Conservation (phyloP, 2,888 invertebrate genomes). For the Criorhina ranunculi region DNA sequence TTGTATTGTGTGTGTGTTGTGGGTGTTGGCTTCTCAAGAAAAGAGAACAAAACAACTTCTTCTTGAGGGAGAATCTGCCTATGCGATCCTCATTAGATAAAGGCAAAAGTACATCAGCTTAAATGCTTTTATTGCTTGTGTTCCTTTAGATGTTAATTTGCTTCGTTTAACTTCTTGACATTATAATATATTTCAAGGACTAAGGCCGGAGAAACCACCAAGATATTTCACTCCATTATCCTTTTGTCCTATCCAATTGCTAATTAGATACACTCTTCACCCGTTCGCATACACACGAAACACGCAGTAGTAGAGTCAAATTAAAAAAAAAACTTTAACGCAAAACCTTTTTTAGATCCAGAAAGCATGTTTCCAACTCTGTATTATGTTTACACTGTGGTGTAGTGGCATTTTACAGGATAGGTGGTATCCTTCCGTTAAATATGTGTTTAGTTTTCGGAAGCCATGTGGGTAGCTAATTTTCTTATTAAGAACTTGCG, state of each 20-base stretch:
- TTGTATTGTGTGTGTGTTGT: slow-evolving; percentile 2
- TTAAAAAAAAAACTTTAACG: slow-evolving; percentile 33
- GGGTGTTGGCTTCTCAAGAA: not conserved
- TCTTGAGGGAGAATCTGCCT: slow-evolving; percentile 34
- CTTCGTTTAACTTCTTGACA: slow-evolving; percentile 70
- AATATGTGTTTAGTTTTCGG: not conserved
- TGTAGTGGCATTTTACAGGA: not conserved
- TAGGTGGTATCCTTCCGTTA: not conserved
- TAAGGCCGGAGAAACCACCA: slow-evolving; percentile 47
- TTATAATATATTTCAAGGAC: slow-evolving; percentile 51
- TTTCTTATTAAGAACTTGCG: too few relatives aligned
- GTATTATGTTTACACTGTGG: slow-evolving; percentile 9
- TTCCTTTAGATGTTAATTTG: slow-evolving; percentile 69
- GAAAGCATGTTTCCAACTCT: slow-evolving; percentile 5
- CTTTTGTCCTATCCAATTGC: slow-evolving; percentile 55
- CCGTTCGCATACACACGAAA: slow-evolving; percentile 27
- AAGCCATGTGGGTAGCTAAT: too few relatives aligned
- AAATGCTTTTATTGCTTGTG: slow-evolving; percentile 69
- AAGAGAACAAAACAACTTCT: slow-evolving; percentile 15
- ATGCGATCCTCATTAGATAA: slow-evolving; percentile 49
- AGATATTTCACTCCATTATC: slow-evolving; percentile 71
- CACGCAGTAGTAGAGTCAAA: slow-evolving; percentile 6
- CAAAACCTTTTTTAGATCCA: slow-evolving; percentile 27
- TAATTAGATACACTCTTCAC: slow-evolving; percentile 58
- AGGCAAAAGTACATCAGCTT: slow-evolving; percentile 55